Percentiles rank a stretch among this genome's conserved stretches.
Evolutionary conservation across 2,888 invertebrate genomes (phyloP).

Genomic region (Ischnus inquisitorius): DNA sequence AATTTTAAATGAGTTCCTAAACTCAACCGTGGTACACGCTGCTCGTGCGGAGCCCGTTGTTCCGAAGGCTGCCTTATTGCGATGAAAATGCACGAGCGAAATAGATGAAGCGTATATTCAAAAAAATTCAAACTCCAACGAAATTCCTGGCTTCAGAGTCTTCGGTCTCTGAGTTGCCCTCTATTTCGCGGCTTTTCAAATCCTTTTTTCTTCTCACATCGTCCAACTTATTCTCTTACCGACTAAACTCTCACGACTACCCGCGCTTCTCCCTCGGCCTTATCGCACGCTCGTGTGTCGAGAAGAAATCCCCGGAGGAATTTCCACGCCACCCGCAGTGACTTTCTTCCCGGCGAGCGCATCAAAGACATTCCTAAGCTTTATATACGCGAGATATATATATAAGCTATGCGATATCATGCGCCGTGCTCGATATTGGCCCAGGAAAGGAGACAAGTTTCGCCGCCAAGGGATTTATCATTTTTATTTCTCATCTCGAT

Average conservation of each 20-base stretch:
- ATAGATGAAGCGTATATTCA: conserved; percentile 12
- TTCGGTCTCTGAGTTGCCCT: not conserved
- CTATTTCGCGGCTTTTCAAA: not conserved
- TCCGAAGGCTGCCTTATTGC: conserved; percentile 5
- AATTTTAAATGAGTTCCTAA: conserved; percentile 1
- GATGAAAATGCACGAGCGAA: not conserved
- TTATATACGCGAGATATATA: conserved; percentile 27
- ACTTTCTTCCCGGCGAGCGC: conserved; percentile 31
- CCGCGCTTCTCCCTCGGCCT: not conserved
- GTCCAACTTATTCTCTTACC: conserved; percentile 8
- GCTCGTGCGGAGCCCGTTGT: not conserved
- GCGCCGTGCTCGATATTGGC: conserved; percentile 11
- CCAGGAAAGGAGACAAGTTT: conserved; percentile 5
- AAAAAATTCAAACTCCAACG: conserved; percentile 40
- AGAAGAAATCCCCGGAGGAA: conserved; percentile 5
- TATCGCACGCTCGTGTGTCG: conserved; percentile 15
- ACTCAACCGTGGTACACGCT: not conserved
- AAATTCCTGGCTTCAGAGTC: conserved; percentile 31
- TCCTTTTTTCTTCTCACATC: conserved; percentile 14
- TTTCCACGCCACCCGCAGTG: conserved; percentile 2
- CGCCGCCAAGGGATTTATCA: conserved; percentile 20
- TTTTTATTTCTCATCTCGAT: conserved; percentile 40
- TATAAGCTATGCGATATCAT: not conserved
- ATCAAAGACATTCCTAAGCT: conserved; percentile 36
- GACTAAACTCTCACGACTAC: not conserved